Evolutionary conservation across 2,888 invertebrate genomes (phyloP), one percentile per base, ranked within the genome.

Genomic region (Furcula furcula): DNA sequence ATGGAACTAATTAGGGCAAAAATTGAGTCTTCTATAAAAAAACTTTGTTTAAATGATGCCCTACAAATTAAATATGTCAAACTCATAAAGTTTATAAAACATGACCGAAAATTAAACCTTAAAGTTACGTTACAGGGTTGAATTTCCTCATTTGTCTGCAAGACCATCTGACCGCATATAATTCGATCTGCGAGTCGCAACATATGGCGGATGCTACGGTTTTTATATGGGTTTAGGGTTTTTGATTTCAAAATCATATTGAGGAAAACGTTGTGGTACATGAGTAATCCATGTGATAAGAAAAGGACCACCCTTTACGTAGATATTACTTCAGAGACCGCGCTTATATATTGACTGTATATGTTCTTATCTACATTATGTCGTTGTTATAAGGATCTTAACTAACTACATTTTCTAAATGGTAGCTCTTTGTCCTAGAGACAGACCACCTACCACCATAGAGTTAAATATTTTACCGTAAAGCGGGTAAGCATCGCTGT

Each of bases 191-290:
- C 41, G 45, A 49, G 44, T 39, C 51, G 44, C 56, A 51, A 49
- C 78, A 80, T 71, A 71, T 76, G 80, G 77, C 69, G 64, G 64
- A 66, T 63, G 46, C 26, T 35, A 40, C 18, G 46, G 65, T 71
- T 73, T 75, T 81, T 80, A 64, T 65, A 52, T 28, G 68, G 68
- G 49, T 62, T 66, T 59, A 34, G 14, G 45, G 54, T 36, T 42
- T 55, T 33, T 41, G 34, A 34, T 56, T 57, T 40, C 50, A 53
- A 31, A 50, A 46, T 44, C 43, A 43, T 55, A 34, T 41, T 49
- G 41, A 19, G 39, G 21, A 31, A 13, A 12, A 40, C 27, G 27
- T 15, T 27, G 23, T 23, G 12, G 3, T n/a, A 21, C 9, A 21
- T 21, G 21, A 5, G 21, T 5, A 21, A 21, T 21, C 21, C 21